Evolutionary conservation across 2,888 invertebrate species (phyloP).

Genomic region (Hyalella azteca): DNA sequence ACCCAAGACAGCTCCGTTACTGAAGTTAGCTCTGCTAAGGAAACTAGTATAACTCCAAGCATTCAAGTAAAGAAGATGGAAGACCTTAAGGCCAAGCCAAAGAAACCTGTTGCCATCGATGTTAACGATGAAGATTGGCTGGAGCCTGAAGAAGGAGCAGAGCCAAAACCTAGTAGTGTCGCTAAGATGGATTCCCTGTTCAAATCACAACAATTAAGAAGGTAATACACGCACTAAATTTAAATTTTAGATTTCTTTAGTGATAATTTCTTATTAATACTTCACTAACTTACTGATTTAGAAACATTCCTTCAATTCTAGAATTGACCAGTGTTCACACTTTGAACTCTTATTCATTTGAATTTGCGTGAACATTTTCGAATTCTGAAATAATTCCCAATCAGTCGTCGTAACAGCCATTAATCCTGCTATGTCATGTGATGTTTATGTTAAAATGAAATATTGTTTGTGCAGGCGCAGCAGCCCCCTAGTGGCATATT

Average conservation of each 20-base stretch:
- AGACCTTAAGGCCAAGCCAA: constrained; percentile 40
- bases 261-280: not conserved
- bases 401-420: too few relatives aligned
- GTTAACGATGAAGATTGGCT: constrained; percentile 35
- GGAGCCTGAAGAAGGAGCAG: constrained; percentile 6
- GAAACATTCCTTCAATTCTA: too few relatives aligned
- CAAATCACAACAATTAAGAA: constrained; percentile 33
- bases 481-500: constrained; percentile 71
- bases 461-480: constrained; percentile 72
- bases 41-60: not conserved
- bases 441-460: too few relatives aligned
- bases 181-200: constrained; percentile 32
- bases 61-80: constrained; percentile 11
- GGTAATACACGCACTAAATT: not conserved
- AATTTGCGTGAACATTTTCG: too few relatives aligned
- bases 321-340: too few relatives aligned
- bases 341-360: too few relatives aligned
- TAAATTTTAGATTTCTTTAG: not conserved
- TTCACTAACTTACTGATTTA: too few relatives aligned
- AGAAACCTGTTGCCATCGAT: constrained; percentile 41
- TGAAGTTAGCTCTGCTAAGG: not conserved
- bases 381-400: too few relatives aligned
- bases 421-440: too few relatives aligned
- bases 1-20: not conserved
- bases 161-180: not conserved